Evolutionary conservation across 1,140 invertebrate species (phyloP), one percentile per base, ranked within the genome.

Genomic region (Cheumatopsyche charites): DNA sequence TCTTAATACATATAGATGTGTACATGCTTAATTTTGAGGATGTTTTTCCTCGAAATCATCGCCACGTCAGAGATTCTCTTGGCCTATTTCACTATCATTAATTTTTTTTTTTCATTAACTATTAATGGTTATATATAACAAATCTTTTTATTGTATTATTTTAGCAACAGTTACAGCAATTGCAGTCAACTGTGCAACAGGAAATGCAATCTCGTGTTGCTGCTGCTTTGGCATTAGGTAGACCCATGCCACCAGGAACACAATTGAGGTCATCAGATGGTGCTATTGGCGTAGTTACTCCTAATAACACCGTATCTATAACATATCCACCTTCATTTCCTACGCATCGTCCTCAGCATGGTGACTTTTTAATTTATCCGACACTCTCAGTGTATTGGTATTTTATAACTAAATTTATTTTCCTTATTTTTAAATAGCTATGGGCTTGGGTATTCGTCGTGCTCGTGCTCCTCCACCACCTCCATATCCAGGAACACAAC

Each of bases 251-350:
- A 42, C 87, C 87, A 1, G 88, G 88, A 55, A 88, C 87, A 1
- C 83, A 85, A 42, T 79, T 90, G 25, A 80, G 89, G 67, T 87
- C 87, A 12, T 83, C 85, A 0, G 88, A 90, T 78, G 88, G 88
- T 4, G 85, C 87, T n/a, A 80, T 90, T 15, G 89, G 88, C 29
- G 85, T 90, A 41, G 87, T 90, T 29, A 86, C 87, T 0, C 84
- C 86, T 3, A 89, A 89, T 69, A 88, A 89, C 75, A 86, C 85
- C 21, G 87, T 90, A 15, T 86, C 87, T 23, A 85, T 90, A 23
- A 86, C 87, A 67, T 86, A 88, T 80, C 84, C 88, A 71, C 79
- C 83, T 19, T 79, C 83, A 71, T 88, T 85, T 73, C 81, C 82
- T 6, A 81, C 62, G 21, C 72, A 72, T n/a, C 61, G 67, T 36